Conservation (phyloP, 2,797 vertebrate species). For the Dryobates pubescens region DNA sequence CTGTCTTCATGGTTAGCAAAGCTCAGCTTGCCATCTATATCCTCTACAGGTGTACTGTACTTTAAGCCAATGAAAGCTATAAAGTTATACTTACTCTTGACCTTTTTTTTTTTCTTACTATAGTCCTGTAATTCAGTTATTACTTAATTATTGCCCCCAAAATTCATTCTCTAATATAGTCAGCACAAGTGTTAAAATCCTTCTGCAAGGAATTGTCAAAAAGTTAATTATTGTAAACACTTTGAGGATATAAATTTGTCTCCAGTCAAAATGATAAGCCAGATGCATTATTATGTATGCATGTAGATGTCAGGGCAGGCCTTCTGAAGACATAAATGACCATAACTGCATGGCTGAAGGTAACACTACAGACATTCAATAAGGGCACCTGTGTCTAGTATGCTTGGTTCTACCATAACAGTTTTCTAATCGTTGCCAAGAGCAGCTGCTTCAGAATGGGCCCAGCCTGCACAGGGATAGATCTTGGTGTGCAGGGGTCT, state of each 20-base stretch:
- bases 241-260: not conserved
- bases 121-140: not conserved
- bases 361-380: not conserved
- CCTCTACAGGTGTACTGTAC: not conserved
- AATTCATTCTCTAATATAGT: not conserved
- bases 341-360: not conserved
- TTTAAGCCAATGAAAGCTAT: not conserved
- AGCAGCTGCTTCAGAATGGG: too few species aligned
- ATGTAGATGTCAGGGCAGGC: not conserved
- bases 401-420: not conserved
- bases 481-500: too few species aligned
- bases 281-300: not conserved
- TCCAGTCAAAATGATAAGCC: not conserved
- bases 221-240: not conserved
- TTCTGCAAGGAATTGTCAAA: not conserved
- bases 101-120: not conserved
- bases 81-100: not conserved
- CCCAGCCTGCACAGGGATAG: too few species aligned
- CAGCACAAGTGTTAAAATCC: not conserved
- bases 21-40: not conserved
- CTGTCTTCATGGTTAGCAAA: not conserved
- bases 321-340: not conserved
- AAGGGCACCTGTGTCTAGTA: not conserved
- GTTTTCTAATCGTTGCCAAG: not conserved
- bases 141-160: not conserved